These are phyloP conservation scores for Phrixothrix hirtus DNA, from an alignment of 2,888 invertebrate species.

Conservation along the genomic window DNA sequence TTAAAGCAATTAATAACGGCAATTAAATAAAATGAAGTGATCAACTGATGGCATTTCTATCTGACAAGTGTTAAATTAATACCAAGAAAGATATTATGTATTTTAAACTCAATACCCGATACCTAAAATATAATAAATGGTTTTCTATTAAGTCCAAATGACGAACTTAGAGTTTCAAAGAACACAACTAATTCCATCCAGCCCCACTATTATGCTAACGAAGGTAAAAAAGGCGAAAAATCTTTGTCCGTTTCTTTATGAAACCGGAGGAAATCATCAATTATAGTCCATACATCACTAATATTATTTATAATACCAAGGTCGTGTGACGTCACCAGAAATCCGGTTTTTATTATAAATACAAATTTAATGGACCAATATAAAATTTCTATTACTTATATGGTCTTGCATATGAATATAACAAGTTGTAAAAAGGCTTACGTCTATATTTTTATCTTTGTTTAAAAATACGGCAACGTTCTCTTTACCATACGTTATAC, in stretches of 20 bases:
- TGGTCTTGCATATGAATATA: slow-evolving; percentile 21
- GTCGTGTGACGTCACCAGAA: slow-evolving; percentile 36
- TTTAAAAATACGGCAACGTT: slow-evolving; percentile 2
- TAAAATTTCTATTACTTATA: slow-evolving; percentile 31
- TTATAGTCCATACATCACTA: slow-evolving; percentile 37
- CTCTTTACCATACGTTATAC: background rate
- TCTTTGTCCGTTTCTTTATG: slow-evolving; percentile 17
- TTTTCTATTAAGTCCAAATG: slow-evolving; percentile 18
- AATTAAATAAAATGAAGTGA: slow-evolving; percentile 22
- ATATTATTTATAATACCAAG: slow-evolving; percentile 35
- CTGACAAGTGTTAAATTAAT: slow-evolving; percentile 18
- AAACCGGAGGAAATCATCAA: slow-evolving; percentile 36
- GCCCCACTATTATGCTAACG: slow-evolving; percentile 12
- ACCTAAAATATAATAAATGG: slow-evolving; percentile 21
- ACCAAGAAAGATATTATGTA: slow-evolving; percentile 4
- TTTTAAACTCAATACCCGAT: slow-evolving; percentile 15
- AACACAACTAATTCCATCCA: slow-evolving; percentile 15
- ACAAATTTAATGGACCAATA: slow-evolving; percentile 35
- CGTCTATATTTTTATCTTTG: slow-evolving; percentile 3
- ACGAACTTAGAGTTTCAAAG: slow-evolving; percentile 7
- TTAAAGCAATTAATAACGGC: slow-evolving; percentile 13
- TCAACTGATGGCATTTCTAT: slow-evolving; percentile 11
- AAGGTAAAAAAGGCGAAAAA: slow-evolving; percentile 9
- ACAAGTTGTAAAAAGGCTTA: slow-evolving; percentile 14
- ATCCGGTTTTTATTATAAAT: slow-evolving; percentile 38